Conservation (phyloP, 2,888 invertebrate genomes). For the Diogma glabrata region DNA sequence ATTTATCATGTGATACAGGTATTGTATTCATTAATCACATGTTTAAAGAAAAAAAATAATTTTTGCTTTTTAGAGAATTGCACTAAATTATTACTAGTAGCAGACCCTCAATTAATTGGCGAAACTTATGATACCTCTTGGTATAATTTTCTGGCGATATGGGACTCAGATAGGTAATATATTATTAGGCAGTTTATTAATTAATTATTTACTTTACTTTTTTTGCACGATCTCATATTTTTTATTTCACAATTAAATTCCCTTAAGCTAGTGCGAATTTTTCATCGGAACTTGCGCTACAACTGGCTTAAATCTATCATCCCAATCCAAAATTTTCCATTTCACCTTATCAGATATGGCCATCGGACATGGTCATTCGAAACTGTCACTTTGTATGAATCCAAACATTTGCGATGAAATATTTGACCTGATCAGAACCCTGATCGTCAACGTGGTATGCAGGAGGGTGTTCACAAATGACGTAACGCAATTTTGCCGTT, state of each 20-base stretch:
- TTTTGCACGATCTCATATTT: slow-evolving; percentile 1
- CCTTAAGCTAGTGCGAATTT: not conserved
- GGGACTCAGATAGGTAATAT: slow-evolving; percentile 78
- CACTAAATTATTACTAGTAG: slow-evolving; percentile 58
- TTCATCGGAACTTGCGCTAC: slow-evolving; percentile 4
- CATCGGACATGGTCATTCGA: no score
- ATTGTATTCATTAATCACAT: slow-evolving; percentile 23
- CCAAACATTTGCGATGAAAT: no score
- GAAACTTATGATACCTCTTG: slow-evolving; percentile 56
- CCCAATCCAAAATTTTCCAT: no score
- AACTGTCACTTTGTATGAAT: no score
- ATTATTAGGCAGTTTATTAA: no score
- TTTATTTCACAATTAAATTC: not conserved
- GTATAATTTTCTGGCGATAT: slow-evolving; percentile 59
- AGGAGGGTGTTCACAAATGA: no score
- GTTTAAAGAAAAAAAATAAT: not conserved
- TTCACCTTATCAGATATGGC: no score
- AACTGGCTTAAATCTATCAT: no score
- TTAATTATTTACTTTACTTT: no score
- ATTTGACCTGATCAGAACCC: no score
- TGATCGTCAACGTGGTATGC: no score
- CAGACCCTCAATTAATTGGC: slow-evolving; percentile 90
- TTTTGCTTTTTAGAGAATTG: slow-evolving; percentile 37
- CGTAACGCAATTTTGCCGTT: no score
- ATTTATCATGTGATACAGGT: slow-evolving; percentile 30